Evolutionary conservation across 1,140 invertebrate genomes (phyloP).

Genomic region (Dryas iulia): DNA sequence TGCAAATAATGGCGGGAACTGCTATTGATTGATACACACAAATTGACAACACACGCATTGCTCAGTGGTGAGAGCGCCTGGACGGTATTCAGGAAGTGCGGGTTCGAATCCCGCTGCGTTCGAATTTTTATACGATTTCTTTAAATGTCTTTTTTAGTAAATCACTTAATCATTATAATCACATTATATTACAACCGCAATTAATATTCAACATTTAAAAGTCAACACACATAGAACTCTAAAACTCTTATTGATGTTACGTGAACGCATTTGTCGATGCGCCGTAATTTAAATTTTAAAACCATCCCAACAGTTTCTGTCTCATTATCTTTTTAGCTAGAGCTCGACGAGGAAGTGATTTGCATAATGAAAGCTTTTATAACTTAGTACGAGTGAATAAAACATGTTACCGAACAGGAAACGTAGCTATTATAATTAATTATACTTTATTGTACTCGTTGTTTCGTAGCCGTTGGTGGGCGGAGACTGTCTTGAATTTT

Average conservation of each 20-base stretch:
- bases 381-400: conserved; percentile 22
- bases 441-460: conserved; percentile 18
- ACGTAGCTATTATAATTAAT: conserved; percentile 28
- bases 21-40: no score
- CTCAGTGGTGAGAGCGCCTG: no score
- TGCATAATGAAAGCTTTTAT: conserved; percentile 34
- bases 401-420: conserved; percentile 35
- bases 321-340: conserved; percentile 23
- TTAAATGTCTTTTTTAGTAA: no score
- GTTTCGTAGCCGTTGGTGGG: conserved; percentile 17
- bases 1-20: no score
- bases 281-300: not conserved
- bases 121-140: no score
- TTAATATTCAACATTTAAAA: not conserved
- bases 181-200: not conserved
- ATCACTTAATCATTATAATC: not conserved
- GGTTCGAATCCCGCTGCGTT: no score
- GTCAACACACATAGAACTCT: not conserved
- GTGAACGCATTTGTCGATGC: not conserved
- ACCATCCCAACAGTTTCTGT: not conserved
- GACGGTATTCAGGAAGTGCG: no score
- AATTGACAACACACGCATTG: no score
- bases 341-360: conserved; percentile 30
- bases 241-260: not conserved
- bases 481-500: conserved; percentile 2